Conservation (phyloP, 1,140 invertebrate genomes). For the Drosophila tristis region DNA sequence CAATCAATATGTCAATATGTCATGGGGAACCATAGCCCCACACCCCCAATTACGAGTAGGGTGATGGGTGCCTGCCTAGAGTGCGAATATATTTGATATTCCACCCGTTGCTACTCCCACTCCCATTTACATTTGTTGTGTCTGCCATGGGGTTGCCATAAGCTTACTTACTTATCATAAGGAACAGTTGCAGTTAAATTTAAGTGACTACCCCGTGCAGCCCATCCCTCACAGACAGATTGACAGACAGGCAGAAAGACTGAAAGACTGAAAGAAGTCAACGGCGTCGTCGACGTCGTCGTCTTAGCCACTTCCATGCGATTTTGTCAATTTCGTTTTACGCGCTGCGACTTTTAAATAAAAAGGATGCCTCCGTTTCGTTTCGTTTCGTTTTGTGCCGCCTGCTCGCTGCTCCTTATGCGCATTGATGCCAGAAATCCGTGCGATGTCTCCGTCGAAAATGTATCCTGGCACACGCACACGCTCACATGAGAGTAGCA, state of each 20-base stretch:
- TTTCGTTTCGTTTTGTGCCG: conserved; percentile 1
- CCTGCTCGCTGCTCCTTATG: conserved; percentile 16
- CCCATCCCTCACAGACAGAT: too few relatives aligned
- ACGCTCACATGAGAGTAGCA: conserved; percentile 5
- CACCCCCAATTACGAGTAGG: too few relatives aligned
- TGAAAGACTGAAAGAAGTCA: conserved; percentile 14
- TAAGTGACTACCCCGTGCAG: conserved; percentile 41
- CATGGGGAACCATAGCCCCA: too few relatives aligned
- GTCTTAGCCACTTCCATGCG: conserved; percentile 60
- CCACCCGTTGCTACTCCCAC: too few relatives aligned
- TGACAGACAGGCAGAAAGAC: too few relatives aligned
- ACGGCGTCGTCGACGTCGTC: conserved; percentile 3
- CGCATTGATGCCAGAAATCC: conserved; percentile 72
- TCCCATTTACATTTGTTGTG: neutral
- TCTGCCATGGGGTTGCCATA: conserved; percentile 30
- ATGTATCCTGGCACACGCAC: conserved; percentile 55
- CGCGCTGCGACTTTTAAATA: conserved; percentile 67
- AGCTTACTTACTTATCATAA: conserved; percentile 58
- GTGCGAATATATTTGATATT: too few relatives aligned
- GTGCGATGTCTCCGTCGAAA: conserved; percentile 63
- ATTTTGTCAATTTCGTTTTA: conserved; percentile 75
- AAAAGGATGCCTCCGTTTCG: conserved; percentile 35
- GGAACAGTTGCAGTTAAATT: conserved; percentile 61
- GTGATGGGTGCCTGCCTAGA: too few relatives aligned
- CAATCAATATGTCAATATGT: too few relatives aligned